These are phyloP conservation scores for Pangasius mekongensis DNA, from an alignment of 2,797 vertebrate genomes.

Conservation along the genomic window DNA sequence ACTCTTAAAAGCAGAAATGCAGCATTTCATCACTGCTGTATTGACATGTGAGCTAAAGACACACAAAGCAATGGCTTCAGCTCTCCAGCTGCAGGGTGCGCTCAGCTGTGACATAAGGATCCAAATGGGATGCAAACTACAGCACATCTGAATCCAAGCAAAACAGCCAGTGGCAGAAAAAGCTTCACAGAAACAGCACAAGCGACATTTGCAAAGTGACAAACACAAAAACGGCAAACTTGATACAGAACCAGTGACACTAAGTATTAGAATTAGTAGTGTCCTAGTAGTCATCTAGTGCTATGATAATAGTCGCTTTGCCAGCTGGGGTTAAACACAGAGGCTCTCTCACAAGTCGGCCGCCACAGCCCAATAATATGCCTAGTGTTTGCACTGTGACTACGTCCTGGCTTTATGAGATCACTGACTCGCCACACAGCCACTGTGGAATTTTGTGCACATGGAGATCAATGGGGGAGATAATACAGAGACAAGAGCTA, in stretches of 20 bases:
- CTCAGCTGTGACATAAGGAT: constrained; percentile 28
- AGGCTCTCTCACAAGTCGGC: constrained; percentile 1
- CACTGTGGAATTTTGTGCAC: constrained; percentile 47
- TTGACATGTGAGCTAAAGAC: constrained; percentile 16
- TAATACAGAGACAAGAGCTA: neutral
- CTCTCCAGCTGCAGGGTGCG: constrained; percentile 4
- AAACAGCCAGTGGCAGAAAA: constrained; percentile 27
- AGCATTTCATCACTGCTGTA: neutral
- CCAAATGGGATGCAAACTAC: constrained; percentile 46
- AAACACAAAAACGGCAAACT: constrained; percentile 34
- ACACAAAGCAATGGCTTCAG: constrained; percentile 24
- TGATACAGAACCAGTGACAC: neutral
- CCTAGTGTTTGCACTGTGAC: constrained; percentile 46
- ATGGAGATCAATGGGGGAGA: constrained; percentile 14
- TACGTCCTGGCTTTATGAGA: constrained; percentile 35
- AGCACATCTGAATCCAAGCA: constrained; percentile 29
- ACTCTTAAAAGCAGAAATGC: constrained; percentile 31
- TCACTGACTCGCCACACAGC: constrained; percentile 25
- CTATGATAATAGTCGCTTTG: neutral
- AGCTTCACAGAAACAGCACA: neutral
- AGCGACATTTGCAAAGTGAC: constrained; percentile 5
- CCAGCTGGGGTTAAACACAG: constrained; percentile 30
- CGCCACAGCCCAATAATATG: constrained; percentile 38
- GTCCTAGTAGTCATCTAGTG: neutral
- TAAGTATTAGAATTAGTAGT: neutral